Evolutionary conservation across 2,888 invertebrate genomes (phyloP).

Genomic region (Chaitophorus viminalis): DNA sequence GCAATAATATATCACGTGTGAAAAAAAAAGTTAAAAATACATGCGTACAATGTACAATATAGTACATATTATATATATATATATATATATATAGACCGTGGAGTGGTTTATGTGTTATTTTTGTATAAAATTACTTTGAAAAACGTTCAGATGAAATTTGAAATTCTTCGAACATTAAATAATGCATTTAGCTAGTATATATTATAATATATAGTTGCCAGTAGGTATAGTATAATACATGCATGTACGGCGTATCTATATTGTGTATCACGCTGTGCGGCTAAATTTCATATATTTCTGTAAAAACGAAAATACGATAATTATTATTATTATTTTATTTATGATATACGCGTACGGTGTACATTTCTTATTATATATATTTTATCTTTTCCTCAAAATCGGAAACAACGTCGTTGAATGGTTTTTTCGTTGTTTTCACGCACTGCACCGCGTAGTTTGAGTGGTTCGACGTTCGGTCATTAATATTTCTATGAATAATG

Average conservation of each 20-base stretch:
- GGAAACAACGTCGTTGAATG: conserved; percentile 26
- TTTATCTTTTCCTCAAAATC: neutral
- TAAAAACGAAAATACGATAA: neutral
- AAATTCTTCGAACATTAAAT: neutral
- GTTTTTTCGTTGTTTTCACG: neutral
- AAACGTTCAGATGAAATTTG: neutral
- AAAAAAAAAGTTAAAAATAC: neutral
- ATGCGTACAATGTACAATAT: neutral
- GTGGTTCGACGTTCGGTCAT: neutral
- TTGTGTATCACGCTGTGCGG: neutral
- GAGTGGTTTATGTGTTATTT: neutral
- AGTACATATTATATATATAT: too few species aligned
- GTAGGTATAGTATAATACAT: too few species aligned
- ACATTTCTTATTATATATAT: neutral
- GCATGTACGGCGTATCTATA: neutral
- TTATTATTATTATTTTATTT: neutral
- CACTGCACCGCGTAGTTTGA: neutral
- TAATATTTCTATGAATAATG: conserved; percentile 41
- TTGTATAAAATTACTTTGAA: neutral
- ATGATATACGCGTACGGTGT: neutral
- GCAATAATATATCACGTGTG: neutral
- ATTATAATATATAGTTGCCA: too few species aligned
- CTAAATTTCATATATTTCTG: neutral
- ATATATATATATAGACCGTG: neutral
- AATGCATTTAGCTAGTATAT: too few species aligned